Percentiles rank a stretch among this genome's conserved stretches.
These are phyloP conservation scores for Tetragonula clypearis DNA, from an alignment of 1,140 invertebrate species.

Conservation along the genomic window DNA sequence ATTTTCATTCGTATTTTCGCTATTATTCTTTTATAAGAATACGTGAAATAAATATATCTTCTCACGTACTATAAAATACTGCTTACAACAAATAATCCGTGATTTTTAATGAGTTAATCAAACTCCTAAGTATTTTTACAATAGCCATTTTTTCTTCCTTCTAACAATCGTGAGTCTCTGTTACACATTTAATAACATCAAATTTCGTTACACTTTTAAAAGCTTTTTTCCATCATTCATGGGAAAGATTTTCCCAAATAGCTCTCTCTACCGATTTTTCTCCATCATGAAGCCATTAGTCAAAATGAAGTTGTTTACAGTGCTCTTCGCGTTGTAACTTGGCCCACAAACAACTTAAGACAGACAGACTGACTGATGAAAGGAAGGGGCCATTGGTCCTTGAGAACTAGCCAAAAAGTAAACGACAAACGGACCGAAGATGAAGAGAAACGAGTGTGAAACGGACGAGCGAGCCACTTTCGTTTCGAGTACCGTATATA, in stretches of 20 bases:
- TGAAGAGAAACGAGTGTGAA: background rate
- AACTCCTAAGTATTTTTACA: background rate
- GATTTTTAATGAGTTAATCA: too few species aligned
- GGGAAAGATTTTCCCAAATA: background rate
- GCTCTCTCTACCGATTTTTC: background rate
- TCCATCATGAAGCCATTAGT: background rate
- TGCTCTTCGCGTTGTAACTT: background rate
- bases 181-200: too few species aligned
- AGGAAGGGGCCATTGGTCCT: conserved; percentile 24
- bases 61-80: too few species aligned
- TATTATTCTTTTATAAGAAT: too few species aligned
- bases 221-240: background rate
- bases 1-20: too few species aligned
- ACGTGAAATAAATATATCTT: too few species aligned
- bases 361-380: background rate
- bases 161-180: too few species aligned
- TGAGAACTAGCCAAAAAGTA: conserved; percentile 14
- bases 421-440: background rate
- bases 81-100: too few species aligned
- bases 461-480: conserved; percentile 17
- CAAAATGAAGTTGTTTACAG: conserved; percentile 24
- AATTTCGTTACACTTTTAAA: background rate
- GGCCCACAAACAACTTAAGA: background rate
- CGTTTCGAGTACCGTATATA: background rate
- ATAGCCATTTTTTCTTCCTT: background rate